These are phyloP conservation scores for Rhorus exstirpatorius DNA, from an alignment of 2,888 invertebrate species.

Conservation along the genomic window DNA sequence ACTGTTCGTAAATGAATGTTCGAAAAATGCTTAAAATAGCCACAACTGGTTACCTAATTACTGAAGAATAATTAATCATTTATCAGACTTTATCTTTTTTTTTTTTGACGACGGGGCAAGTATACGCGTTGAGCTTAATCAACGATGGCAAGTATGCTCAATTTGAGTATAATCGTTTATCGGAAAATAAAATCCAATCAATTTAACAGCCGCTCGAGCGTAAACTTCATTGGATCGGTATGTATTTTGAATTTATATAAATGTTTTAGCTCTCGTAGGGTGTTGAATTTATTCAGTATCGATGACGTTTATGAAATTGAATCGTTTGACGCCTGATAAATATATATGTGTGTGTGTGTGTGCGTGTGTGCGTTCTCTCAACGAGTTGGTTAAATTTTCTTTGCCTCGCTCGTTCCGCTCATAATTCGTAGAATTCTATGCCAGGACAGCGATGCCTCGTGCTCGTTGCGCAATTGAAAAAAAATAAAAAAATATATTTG, in stretches of 20 bases:
- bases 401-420: slow-evolving; percentile 13
- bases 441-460: background rate
- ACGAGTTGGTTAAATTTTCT: slow-evolving; percentile 16
- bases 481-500: slow-evolving; percentile 43
- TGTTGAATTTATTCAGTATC: slow-evolving; percentile 22
- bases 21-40: no score
- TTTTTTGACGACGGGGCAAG: background rate
- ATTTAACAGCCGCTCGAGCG: slow-evolving; percentile 47
- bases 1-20: no score
- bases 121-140: slow-evolving; percentile 36
- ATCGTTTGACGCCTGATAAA: slow-evolving; percentile 22
- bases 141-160: slow-evolving; percentile 41
- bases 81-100: slow-evolving; percentile 19
- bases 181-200: slow-evolving; percentile 59
- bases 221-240: slow-evolving; percentile 1
- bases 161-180: slow-evolving; percentile 63
- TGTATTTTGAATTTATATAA: background rate
- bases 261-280: slow-evolving; percentile 2
- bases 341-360: no score
- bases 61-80: slow-evolving; percentile 47
- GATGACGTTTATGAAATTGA: slow-evolving; percentile 54
- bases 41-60: no score
- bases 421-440: slow-evolving; percentile 35
- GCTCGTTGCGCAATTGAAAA: slow-evolving; percentile 62
- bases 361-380: background rate